A percentile compares a stretch with the other conserved stretches of the same genome.
Evolutionary conservation across 2,113 vertebrate species (phyloP).

Genomic region (Pandion haliaetus): DNA sequence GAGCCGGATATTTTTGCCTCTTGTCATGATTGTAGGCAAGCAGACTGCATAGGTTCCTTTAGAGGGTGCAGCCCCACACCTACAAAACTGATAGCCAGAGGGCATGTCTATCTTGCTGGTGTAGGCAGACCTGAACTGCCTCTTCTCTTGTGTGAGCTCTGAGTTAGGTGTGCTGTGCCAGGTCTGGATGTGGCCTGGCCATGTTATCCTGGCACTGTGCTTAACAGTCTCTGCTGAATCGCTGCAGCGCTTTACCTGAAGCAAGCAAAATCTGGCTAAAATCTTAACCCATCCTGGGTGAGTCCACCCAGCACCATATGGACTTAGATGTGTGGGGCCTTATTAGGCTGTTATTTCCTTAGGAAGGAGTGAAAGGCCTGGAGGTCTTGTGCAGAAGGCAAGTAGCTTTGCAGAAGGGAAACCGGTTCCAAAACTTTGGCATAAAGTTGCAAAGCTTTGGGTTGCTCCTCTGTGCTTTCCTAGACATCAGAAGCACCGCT

Average conservation of each 20-base stretch:
- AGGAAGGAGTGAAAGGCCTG: neutral
- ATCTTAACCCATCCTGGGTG: neutral
- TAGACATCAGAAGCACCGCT: fast-evolving
- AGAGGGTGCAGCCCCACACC: neutral
- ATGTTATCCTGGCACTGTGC: neutral
- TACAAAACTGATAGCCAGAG: neutral
- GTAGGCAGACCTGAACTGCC: neutral
- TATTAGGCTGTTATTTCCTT: neutral
- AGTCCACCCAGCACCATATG: neutral
- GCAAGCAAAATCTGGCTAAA: neutral
- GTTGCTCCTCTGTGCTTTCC: neutral
- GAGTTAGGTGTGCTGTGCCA: neutral
- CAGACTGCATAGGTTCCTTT: neutral
- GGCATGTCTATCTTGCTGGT: neutral
- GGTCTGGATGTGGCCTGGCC: neutral
- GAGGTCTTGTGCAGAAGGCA: neutral
- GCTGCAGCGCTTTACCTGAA: fast-evolving
- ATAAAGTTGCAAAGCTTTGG: neutral
- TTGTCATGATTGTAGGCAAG: neutral
- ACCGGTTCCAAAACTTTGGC: neutral
- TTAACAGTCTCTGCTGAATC: neutral
- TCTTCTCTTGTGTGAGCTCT: neutral
- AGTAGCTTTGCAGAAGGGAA: neutral
- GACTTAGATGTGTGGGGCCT: neutral
- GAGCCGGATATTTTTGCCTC: conserved; percentile 8